Base-by-base conservation (phyloP, 2,888 invertebrate genomes). In the Thumatha senex region DNA sequence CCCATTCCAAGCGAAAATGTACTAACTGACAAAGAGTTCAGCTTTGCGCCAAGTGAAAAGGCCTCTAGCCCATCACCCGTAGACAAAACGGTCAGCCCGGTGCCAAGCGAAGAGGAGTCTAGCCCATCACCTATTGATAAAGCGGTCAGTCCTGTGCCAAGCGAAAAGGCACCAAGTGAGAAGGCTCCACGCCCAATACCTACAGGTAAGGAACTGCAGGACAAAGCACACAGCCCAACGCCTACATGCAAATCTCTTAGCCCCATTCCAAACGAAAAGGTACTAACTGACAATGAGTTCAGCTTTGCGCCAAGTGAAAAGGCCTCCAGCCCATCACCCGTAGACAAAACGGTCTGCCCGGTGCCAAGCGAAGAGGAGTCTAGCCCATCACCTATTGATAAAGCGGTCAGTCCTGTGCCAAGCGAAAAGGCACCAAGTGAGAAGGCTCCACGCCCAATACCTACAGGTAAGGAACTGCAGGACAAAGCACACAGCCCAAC, bases 111-210 rank as follows among this genome's bases (percentile, higher is more conserved):
- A 0, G 48, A 33, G 1, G 0, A 4, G 11, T 1, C 35, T 2
- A 53, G 54, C 4, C 33, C 56, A 5, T 15, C 10, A 0, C 2
- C 0, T 15, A 46, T 7, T 0, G 36, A 31, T 0, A 33, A 41
- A 1, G 30, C 30, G 8, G 8, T 8, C 7, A 30, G 30, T 8
- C 8, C 30, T 7, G 38, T 24, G 9, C 24, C 8, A 8, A 7
- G 40, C 1, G 40, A 39, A 8, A 56, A 43, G 5, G 40, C 34
- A 31, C 40, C 48, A 0, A 60, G 59, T 40, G 49, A 49, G 0
- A 45, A 47, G 7, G 12, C 1, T 12, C 11, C 41, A 0, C 43
- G 45, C 35, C 46, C 46, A 7, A 12, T 29, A 33, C 29, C 39
- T n/a, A 40, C 30, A 24, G 46, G 47, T 0, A 47, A 43, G 30